phyloP scores from a whole-genome alignment of 2,888 invertebrate genomes.

The Epicampocera succincta region DNA sequence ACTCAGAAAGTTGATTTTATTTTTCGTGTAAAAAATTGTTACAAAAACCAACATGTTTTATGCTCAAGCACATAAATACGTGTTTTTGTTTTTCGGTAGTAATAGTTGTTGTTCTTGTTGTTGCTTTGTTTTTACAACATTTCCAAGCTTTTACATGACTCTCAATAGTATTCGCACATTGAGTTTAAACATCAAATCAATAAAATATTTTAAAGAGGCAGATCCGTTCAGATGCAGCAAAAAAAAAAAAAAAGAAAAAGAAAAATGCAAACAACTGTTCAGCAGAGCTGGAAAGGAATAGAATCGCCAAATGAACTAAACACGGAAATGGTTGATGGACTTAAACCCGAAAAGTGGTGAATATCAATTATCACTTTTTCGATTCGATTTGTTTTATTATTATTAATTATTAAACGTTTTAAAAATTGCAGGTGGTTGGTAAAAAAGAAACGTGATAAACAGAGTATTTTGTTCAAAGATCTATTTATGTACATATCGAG shows the following conservation, averaged over 20 bases:
- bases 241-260: neutral
- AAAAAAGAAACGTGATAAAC: too few species aligned
- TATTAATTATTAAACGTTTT: too few species aligned
- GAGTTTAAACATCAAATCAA: slow-evolving; percentile 47
- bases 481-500: too few species aligned
- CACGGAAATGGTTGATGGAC: too few species aligned
- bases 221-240: too few species aligned
- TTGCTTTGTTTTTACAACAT: slow-evolving; percentile 9
- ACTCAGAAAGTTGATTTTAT: neutral
- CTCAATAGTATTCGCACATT: slow-evolving; percentile 29
- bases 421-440: too few species aligned
- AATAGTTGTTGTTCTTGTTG: neutral
- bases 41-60: slow-evolving; percentile 7
- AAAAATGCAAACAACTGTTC: too few species aligned
- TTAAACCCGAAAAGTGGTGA: too few species aligned
- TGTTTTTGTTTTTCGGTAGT: neutral
- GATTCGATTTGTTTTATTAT: too few species aligned
- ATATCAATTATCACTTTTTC: too few species aligned
- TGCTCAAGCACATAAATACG: slow-evolving; percentile 10
- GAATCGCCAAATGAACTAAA: too few species aligned
- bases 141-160: slow-evolving; percentile 27
- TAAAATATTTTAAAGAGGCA: slow-evolving; percentile 1
- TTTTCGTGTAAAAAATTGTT: neutral
- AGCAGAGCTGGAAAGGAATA: neutral
- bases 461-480: too few species aligned